Conservation (phyloP, 2,888 invertebrate species). For the Sminthurinus aureus region DNA sequence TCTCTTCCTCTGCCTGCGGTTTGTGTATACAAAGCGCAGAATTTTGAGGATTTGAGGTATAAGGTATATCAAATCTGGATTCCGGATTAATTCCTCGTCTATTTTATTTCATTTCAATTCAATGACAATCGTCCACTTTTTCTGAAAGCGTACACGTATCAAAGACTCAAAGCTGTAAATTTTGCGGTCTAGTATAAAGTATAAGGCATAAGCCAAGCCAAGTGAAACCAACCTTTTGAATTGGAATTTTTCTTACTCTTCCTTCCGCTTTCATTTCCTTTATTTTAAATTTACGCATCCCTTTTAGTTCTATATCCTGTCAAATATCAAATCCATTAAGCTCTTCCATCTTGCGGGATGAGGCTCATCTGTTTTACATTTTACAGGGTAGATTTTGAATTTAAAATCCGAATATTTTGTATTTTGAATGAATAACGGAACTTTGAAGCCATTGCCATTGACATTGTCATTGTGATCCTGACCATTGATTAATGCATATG, state of each 20-base stretch:
- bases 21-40: not conserved
- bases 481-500: not conserved
- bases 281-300: not conserved
- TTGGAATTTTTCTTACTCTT: not conserved
- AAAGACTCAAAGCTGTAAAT: no score
- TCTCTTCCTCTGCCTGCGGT: slow-evolving; percentile 8
- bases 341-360: not conserved
- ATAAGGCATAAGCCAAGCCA: not conserved
- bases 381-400: not conserved
- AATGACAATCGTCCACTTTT: no score
- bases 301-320: no score
- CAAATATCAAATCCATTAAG: not conserved
- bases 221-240: no score
- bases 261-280: not conserved
- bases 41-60: no score
- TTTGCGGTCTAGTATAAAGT: not conserved
- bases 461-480: not conserved
- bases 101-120: no score
- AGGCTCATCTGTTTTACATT: not conserved
- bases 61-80: no score
- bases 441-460: not conserved
- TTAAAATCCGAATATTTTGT: not conserved
- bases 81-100: no score
- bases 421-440: not conserved
- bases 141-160: no score